Evolutionary conservation across 2,888 invertebrate species (phyloP), one percentile per base, ranked within the genome.

Genomic region (Drosophila testacea): DNA sequence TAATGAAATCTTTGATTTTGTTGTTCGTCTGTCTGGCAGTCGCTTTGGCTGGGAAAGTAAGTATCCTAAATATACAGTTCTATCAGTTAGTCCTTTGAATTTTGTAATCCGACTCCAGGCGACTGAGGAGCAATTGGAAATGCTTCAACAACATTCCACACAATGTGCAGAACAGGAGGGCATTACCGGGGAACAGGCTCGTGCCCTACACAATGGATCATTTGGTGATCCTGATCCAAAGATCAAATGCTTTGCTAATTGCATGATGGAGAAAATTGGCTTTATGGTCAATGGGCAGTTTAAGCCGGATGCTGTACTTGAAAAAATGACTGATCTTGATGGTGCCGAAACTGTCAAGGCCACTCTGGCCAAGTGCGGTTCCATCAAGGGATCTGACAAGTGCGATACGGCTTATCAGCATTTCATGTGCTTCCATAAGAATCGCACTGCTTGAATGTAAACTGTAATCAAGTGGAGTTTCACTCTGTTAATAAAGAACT

Each of bases 241-340:
- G 27, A 32, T 77, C 1, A 90, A 91, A 48, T 91, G 91, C 57
- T 90, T 90, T 56, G 64, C 82, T 16, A 89, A 89, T 6, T 92
- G 92, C 30, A 81, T 90, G 66, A 52, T 92, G 44, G 91, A 91
- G 61, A 83, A 81, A 34, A 34, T 57, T 4, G 91, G 89, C 22
- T 66, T 87, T 13, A 4, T 87, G 4, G 79, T 75, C 46, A 73
- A 90, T 51, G 90, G 89, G 0, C 76, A 78, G 38, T 11, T 91
- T 0, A 74, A 85, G 16, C 72, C 64, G 0, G 82, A 70, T 6
- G 62, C 51, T 2, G 47, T 82, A 4, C 5, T 69, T 4, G 48
- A 61, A 2, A 74, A 80, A 44, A 57, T 90, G 39, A 60, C 62
- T 0, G 30, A 73, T 0, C 4, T 64, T 4, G 30, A 66, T 4